Evolutionary conservation across 2,797 vertebrate species (phyloP).

Genomic region (Helicolenus hilgendorfi): DNA sequence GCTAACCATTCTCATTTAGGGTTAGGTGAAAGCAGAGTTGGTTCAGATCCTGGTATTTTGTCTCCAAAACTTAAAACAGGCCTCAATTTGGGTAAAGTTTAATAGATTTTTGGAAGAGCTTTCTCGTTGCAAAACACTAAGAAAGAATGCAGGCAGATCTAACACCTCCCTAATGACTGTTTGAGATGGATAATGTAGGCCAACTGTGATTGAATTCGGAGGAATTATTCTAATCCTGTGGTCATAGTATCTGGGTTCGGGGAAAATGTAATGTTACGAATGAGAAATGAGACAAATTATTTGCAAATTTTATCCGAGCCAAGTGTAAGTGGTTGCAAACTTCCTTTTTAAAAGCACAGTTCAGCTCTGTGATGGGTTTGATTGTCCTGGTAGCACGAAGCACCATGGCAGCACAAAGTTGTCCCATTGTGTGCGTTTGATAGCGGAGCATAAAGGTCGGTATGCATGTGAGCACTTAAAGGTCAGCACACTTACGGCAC

Average conservation of each 20-base stretch:
- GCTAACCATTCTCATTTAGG: background rate
- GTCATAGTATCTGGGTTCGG: background rate
- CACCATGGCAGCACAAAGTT: background rate
- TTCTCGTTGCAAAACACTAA: background rate
- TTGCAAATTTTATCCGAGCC: background rate
- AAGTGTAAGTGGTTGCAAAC: background rate
- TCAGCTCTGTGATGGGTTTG: background rate
- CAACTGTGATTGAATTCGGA: background rate
- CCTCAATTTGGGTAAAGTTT: background rate
- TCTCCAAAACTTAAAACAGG: background rate
- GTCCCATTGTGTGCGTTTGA: background rate
- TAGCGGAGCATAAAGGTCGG: constrained; percentile 30
- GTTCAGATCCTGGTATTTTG: background rate
- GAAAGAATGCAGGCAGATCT: background rate
- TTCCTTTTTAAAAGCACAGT: background rate
- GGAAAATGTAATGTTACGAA: background rate
- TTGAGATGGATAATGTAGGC: background rate
- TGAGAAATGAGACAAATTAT: background rate
- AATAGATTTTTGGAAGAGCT: background rate
- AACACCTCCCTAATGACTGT: background rate
- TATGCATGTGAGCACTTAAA: constrained; percentile 8
- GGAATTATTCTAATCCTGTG: background rate
- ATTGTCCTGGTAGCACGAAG: background rate
- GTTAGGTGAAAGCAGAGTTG: background rate
- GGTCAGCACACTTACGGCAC: constrained; percentile 6